Base-by-base conservation (phyloP, 1,140 invertebrate genomes). In the Zaprionus camerounensis region DNA sequence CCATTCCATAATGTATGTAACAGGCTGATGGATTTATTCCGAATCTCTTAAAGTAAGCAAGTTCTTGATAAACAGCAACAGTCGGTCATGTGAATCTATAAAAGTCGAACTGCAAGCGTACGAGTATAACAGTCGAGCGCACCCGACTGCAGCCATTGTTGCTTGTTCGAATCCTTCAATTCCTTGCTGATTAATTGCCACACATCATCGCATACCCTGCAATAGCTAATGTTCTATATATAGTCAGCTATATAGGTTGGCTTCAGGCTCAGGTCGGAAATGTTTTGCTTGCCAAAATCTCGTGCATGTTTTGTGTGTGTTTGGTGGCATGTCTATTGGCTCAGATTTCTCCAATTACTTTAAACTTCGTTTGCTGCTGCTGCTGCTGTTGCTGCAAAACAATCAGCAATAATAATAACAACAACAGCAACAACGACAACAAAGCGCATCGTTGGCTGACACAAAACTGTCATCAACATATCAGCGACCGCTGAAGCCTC, bases 291-390 rank as follows among this genome's bases (percentile, higher is more conserved):
- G 17, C 1, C 5, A n/a, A 51, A 22, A 51, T 7, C 17, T 22
- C 4, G 20, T 51, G 46, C 46, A 51, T 5, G 20, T 22, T 51
- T 34, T n/a, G 20, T 61, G 36, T 51, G 66, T 61, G 34, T 34
- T 34, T 34, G 31, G 31, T 34, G 31, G 31, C 31, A 34, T 70
- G 46, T 56, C 20, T 56, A 56, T 38, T 66, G 55, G 71, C 66
- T 71, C 69, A 86, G 81, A 87, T 87, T 88, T 87, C 83, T 83
- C 84, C 84, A 88, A 77, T 87, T 87, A 84, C 84, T 88, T 88
- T 82, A 73, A 71, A 17, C 28, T 41, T 13, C 17, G 17, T 36
- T 59, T 41, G 57, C 11, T 51, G 46, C 7, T 28, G 20, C 31
- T 34, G 31, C 31, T n/a, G n/a, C n/a, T 26, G 24, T 26, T 31